Percentiles rank a stretch among this genome's conserved stretches.
phyloP scores from a whole-genome alignment of 2,113 vertebrate species.

The Takifugu flavidus region DNA sequence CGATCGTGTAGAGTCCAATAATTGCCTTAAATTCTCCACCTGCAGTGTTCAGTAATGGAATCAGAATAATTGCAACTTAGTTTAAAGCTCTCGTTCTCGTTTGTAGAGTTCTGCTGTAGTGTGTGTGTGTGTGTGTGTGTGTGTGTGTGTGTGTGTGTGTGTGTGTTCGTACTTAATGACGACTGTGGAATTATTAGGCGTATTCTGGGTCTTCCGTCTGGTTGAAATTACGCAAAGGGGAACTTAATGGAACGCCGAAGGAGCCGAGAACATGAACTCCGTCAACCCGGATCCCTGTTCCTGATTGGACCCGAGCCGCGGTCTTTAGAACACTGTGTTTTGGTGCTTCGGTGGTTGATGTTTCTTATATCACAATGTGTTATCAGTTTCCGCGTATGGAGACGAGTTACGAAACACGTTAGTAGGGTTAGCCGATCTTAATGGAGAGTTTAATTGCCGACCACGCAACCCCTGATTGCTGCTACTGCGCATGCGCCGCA shows the following conservation, averaged over 20 bases:
- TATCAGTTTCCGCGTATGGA: not conserved
- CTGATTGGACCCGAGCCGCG: constrained; percentile 58
- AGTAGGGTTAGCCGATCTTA: constrained; percentile 26
- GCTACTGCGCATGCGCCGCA: constrained; percentile 61
- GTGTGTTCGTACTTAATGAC: not conserved
- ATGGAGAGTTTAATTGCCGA: constrained; percentile 63
- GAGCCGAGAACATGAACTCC: constrained; percentile 48
- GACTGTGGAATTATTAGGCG: not conserved
- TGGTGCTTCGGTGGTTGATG: not conserved
- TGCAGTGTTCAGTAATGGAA: too few relatives aligned
- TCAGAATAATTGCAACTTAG: too few relatives aligned
- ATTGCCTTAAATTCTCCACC: too few relatives aligned
- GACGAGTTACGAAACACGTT: not conserved
- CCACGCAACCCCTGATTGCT: constrained; percentile 52
- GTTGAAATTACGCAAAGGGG: constrained; percentile 36
- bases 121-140: not conserved
- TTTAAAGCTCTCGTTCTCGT: too few relatives aligned
- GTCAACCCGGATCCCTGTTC: constrained; percentile 50
- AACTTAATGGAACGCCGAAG: constrained; percentile 18
- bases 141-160: not conserved
- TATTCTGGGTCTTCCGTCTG: constrained; percentile 10
- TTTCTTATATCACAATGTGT: not conserved
- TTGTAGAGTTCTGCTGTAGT: too few relatives aligned
- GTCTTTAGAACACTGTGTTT: constrained; percentile 20
- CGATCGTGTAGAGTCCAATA: too few relatives aligned